Evolutionary conservation across 35 echinoderm and acorn worm genomes (phyloP).

Genomic region (Diadema setosum): DNA sequence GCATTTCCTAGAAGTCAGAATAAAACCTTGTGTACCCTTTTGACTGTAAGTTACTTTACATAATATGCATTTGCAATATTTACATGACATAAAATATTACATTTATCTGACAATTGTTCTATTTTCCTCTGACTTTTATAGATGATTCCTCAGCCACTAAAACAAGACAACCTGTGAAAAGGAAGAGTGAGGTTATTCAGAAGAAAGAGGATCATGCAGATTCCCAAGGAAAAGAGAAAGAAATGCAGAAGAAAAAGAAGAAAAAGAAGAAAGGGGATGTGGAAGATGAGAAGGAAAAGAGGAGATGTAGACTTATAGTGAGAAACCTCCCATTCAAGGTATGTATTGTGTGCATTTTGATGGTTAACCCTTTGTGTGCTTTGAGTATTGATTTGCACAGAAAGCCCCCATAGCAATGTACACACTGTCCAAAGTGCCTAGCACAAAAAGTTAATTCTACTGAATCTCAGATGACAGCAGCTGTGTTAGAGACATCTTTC

Average conservation of each 20-base stretch:
- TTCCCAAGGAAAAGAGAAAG: not conserved
- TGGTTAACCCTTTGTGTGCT: not conserved
- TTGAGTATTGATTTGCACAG: too few species aligned
- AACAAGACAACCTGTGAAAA: not conserved
- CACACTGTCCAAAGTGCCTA: too few species aligned
- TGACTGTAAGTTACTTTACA: not conserved
- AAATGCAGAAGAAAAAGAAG: conserved; percentile 1
- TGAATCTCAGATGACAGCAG: not conserved
- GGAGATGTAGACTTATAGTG: conserved; percentile 43
- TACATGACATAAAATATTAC: not conserved
- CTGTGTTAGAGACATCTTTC: not conserved
- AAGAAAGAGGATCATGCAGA: too few species aligned
- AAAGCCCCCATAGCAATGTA: too few species aligned
- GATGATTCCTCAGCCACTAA: not conserved
- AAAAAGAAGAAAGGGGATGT: not conserved
- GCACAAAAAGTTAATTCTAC: not conserved
- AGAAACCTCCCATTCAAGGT: conserved; percentile 75
- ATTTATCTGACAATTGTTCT: not conserved
- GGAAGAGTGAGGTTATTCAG: not conserved
- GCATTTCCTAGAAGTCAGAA: too few species aligned
- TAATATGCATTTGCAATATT: not conserved
- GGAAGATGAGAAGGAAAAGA: not conserved
- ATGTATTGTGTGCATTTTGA: not conserved
- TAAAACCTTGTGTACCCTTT: too few species aligned
- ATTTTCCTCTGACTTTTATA: not conserved